Evolutionary conservation across 2,888 invertebrate genomes (phyloP), one percentile per base, ranked within the genome.

Genomic region (Tenthredo notha): DNA sequence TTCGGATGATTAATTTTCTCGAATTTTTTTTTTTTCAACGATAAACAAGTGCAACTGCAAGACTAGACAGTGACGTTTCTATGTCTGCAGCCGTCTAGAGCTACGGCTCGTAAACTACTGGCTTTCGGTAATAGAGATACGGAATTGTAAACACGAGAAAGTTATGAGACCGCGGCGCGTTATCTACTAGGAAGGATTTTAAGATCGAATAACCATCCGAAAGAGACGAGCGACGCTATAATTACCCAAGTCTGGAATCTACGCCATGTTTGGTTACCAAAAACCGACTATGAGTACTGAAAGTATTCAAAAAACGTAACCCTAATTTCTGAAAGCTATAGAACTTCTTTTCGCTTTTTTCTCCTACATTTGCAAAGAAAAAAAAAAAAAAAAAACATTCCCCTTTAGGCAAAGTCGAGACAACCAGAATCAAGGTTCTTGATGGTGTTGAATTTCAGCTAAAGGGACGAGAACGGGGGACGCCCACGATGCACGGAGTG

Each of bases 401-500:
- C 10, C n/a, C 43, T 33, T 3, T 12, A 43, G 40, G 21, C 10
- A 10, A 21, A 21, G 77, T 25, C 54, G 25, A 33, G 77, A 77
- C 50, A 80, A 80, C 80, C 58, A 37, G 80, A 80, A 61, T 80
- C 58, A 37, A 37, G 21, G 61, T 21, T 80, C 29, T 80, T 12
- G 21, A 61, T 80, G 80, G 80, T 80, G 80, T 80, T 65, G 9
- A 65, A 80, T 61, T 80, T 80, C 80, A 65, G 15, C 58, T 58
- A 50, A 61, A 58, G 25, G 61, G 29, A 78, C 33, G 54, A 12
- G 61, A 40, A 43, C 43, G 83, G 47, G 83, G 67, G 83, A 43
- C 67, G 83, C 83, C 83, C 83, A 83, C 83, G 83, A 83, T 43
- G 40, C 58, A 47, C 67, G 83, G 83, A 65, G 78, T 78, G 43